Evolutionary conservation across 2,888 invertebrate genomes (phyloP).

Genomic region (Netelia virgata): DNA sequence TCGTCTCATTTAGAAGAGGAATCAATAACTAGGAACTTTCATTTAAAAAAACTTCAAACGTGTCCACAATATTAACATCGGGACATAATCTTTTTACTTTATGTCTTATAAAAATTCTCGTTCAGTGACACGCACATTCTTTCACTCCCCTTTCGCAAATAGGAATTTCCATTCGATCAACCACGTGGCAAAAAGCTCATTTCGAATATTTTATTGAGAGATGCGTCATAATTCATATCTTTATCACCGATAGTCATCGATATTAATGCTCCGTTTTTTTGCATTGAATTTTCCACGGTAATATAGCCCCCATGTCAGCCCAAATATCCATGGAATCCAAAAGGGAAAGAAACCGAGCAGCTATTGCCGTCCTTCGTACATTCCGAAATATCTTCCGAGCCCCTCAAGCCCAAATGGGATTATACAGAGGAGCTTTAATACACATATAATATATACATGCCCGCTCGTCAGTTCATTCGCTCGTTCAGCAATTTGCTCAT

Average conservation of each 20-base stretch:
- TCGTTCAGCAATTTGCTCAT: not conserved
- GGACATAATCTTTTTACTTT: too few relatives aligned
- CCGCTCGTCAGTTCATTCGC: slow-evolving; percentile 9
- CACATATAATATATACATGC: not conserved
- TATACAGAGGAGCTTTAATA: slow-evolving; percentile 1
- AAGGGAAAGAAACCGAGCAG: slow-evolving; percentile 25
- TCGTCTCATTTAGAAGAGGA: too few relatives aligned
- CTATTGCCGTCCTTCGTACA: slow-evolving; percentile 15
- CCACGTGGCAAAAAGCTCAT: slow-evolving; percentile 13
- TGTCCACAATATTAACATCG: too few relatives aligned
- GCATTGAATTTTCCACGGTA: slow-evolving; percentile 46
- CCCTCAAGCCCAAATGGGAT: slow-evolving; percentile 36
- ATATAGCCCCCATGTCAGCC: slow-evolving; percentile 7
- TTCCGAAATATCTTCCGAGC: slow-evolving; percentile 40
- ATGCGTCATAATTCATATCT: slow-evolving; percentile 43
- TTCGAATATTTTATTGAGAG: slow-evolving; percentile 39
- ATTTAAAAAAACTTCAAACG: too few relatives aligned
- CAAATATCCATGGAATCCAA: slow-evolving; percentile 32
- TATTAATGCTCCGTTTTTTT: not conserved
- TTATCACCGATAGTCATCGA: slow-evolving; percentile 33
- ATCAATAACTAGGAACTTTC: too few relatives aligned
- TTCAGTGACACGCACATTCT: not conserved
- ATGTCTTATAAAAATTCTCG: too few relatives aligned
- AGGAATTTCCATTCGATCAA: not conserved
- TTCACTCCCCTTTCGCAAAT: not conserved